phyloP scores from a whole-genome alignment of 2,113 vertebrate species.

The Plestiodon gilberti region DNA sequence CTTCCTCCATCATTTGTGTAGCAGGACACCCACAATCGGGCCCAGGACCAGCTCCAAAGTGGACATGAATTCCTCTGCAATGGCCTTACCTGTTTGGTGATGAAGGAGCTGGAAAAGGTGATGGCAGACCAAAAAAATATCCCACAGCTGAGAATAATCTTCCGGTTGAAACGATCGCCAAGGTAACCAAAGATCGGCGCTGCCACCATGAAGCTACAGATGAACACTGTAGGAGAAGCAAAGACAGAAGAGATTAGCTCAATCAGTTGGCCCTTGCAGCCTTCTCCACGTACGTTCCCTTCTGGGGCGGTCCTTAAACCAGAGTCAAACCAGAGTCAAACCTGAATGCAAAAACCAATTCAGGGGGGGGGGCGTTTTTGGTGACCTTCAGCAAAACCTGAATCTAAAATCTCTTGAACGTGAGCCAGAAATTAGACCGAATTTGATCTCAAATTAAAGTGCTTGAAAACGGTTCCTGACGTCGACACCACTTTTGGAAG shows the following conservation, averaged over 20 bases:
- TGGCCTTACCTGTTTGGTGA: constrained; percentile 88
- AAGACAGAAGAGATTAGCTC: not conserved
- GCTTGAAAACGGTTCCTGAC: no score
- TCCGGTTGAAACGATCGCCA: constrained; percentile 98
- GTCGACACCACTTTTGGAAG: no score
- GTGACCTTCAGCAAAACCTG: no score
- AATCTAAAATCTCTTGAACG: no score
- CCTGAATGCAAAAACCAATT: no score
- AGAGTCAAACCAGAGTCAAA: no score
- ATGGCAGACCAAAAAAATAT: constrained; percentile 98
- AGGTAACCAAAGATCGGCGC: constrained; percentile 98
- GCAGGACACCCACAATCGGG: not conserved
- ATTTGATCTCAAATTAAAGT: no score
- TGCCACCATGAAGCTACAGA: constrained; percentile 99
- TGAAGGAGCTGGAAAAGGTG: constrained; percentile 96
- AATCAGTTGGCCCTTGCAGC: not conserved
- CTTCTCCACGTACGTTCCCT: not conserved
- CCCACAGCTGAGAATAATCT: constrained; percentile 95
- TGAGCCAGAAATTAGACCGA: no score
- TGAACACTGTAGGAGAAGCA: constrained; percentile 85
- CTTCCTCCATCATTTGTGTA: no score
- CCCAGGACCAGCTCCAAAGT: not conserved
- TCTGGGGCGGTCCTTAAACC: not conserved
- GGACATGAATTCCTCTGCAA: not conserved
- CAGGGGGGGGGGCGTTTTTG: no score